Evolutionary conservation across 2,113 vertebrate genomes (phyloP).

Genomic region (Myodes glareolus): DNA sequence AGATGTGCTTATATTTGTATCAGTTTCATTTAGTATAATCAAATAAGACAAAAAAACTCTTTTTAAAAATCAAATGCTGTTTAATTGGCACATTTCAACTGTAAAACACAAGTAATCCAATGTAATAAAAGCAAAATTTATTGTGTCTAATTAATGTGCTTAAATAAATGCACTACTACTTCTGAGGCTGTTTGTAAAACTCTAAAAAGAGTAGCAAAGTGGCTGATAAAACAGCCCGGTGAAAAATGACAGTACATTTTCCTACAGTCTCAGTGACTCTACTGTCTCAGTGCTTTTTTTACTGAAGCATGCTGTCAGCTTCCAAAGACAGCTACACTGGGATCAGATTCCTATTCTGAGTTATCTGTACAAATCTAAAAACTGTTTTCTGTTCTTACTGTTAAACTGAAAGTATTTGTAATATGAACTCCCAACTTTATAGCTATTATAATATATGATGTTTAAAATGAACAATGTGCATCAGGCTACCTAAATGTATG

Average conservation of each 20-base stretch:
- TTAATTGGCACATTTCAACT: constrained; percentile 35
- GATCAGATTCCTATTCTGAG: neutral
- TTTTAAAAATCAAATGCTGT: neutral
- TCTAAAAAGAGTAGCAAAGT: constrained; percentile 2
- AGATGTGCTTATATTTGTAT: neutral
- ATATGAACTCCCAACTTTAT: neutral
- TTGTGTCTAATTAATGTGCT: neutral
- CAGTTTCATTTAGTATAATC: neutral
- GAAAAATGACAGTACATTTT: neutral
- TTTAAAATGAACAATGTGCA: neutral
- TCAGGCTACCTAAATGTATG: neutral
- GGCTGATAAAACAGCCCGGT: constrained; percentile 16
- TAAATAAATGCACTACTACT: constrained; percentile 25
- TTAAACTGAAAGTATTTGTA: constrained; percentile 26
- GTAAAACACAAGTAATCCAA: neutral
- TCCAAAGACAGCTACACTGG: neutral
- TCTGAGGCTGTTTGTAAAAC: constrained; percentile 38
- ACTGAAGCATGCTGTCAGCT: neutral
- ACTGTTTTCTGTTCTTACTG: constrained; percentile 47
- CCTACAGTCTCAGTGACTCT: neutral
- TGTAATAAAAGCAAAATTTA: constrained; percentile 7
- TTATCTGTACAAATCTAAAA: neutral
- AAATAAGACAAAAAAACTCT: constrained; percentile 21
- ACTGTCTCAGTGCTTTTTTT: neutral
- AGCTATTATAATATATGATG: neutral